Conservation (phyloP, 1,140 invertebrate species). For the Lordiphosa collinella region DNA sequence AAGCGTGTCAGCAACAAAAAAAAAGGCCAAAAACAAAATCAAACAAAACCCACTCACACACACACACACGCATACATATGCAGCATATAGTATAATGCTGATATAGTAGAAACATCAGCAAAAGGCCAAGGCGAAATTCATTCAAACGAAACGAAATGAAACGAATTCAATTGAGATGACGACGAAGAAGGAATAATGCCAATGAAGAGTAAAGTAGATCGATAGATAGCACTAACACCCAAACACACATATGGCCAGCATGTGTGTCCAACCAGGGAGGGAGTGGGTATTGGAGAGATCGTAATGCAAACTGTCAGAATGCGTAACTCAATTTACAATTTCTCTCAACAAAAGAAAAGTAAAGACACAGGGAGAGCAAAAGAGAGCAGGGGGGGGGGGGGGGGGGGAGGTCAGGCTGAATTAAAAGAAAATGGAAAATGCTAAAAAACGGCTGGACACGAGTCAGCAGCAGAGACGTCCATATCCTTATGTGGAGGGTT, state of each 20-base stretch:
- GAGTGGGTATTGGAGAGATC: conserved; percentile 30
- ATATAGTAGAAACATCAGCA: conserved; percentile 62
- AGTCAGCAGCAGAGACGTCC: conserved; percentile 13
- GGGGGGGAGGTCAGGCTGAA: conserved; percentile 45
- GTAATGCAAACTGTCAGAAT: conserved; percentile 77
- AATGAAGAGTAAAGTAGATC: conserved; percentile 74
- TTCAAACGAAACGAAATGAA: conserved; percentile 77
- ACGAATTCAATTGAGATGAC: conserved; percentile 71
- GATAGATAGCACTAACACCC: conserved; percentile 59
- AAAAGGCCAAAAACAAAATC: conserved; percentile 18
- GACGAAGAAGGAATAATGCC: conserved; percentile 60
- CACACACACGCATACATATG: conserved; percentile 6
- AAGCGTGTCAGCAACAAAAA: conserved; percentile 47
- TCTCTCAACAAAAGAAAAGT: conserved; percentile 50
- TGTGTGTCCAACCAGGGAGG: conserved; percentile 38
- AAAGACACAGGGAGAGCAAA: conserved; percentile 8
- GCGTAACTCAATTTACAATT: conserved; percentile 77
- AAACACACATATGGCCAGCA: conserved; percentile 32
- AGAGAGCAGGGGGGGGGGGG: conserved; percentile 10
- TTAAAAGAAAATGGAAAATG: conserved; percentile 78
- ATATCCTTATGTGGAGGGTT: conserved; percentile 40
- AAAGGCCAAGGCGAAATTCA: conserved; percentile 71
- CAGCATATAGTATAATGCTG: conserved; percentile 24
- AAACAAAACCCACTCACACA: conserved; percentile 20
- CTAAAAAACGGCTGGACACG: conserved; percentile 56